phyloP scores from a whole-genome alignment of 2,113 vertebrate species.

The Buteo buteo region DNA sequence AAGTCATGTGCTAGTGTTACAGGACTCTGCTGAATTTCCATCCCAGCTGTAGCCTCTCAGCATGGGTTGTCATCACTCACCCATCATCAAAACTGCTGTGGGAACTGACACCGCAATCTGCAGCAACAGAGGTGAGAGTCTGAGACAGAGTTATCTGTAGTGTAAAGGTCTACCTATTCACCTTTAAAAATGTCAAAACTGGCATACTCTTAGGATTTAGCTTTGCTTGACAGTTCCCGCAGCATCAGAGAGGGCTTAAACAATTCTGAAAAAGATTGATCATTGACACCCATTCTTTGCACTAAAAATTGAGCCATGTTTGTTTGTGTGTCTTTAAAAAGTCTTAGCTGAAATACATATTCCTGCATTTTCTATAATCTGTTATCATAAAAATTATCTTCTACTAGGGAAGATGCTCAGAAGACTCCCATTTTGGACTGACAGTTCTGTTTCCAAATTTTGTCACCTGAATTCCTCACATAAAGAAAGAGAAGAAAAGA shows the following conservation, averaged over 20 bases:
- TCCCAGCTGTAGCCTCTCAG: not conserved
- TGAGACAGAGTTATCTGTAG: not conserved
- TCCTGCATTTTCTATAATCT: not conserved
- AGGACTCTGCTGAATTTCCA: not conserved
- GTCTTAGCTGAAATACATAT: not conserved
- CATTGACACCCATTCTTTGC: not conserved
- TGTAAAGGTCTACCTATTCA: not conserved
- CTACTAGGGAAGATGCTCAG: not conserved
- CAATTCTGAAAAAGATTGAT: not conserved
- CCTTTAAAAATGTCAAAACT: slow-evolving; percentile 14
- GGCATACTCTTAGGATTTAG: not conserved
- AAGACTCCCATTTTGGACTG: not conserved
- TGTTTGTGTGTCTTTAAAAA: not conserved
- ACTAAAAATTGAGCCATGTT: not conserved
- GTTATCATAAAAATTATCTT: not conserved
- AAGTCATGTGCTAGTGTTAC: not conserved
- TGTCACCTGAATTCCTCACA: not conserved
- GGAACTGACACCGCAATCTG: not conserved
- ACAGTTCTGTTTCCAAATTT: not conserved
- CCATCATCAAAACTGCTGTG: not conserved
- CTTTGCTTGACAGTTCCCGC: not conserved
- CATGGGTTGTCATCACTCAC: not conserved
- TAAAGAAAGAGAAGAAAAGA: not conserved
- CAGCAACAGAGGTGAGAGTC: not conserved
- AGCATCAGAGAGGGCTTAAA: not conserved